phyloP scores from a whole-genome alignment of 64 coral and sea anemone species.

The Montipora cactus region DNA sequence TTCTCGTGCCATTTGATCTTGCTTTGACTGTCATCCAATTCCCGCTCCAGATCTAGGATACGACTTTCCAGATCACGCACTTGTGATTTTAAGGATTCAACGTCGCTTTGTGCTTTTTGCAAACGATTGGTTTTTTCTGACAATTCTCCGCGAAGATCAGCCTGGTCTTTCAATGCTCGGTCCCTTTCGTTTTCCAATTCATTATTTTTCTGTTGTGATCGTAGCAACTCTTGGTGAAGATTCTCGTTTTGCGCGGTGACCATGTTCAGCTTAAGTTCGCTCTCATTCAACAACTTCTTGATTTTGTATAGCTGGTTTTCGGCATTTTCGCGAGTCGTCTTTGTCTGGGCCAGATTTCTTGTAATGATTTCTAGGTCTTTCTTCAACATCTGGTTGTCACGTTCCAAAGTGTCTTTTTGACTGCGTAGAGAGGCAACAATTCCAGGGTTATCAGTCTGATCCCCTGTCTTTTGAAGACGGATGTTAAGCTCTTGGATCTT shows the following conservation, averaged over 20 bases:
- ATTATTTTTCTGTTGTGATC: constrained; percentile 76
- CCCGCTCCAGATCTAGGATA: constrained; percentile 61
- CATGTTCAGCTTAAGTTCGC: constrained; percentile 77
- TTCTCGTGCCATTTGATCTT: constrained; percentile 77
- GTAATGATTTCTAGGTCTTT: constrained; percentile 75
- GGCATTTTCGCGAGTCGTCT: constrained; percentile 66
- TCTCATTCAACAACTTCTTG: constrained; percentile 78
- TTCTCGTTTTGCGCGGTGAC: constrained; percentile 77
- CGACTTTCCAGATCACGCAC: constrained; percentile 60
- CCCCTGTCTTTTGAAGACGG: constrained; percentile 67
- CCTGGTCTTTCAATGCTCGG: constrained; percentile 64
- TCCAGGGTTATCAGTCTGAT: constrained; percentile 88
- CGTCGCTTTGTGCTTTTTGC: constrained; percentile 57
- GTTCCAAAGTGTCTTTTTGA: constrained; percentile 84
- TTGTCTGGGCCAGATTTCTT: constrained; percentile 28
- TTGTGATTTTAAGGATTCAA: constrained; percentile 60
- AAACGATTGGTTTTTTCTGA: constrained; percentile 64
- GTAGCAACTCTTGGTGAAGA: constrained; percentile 80
- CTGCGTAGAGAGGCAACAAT: constrained; percentile 79
- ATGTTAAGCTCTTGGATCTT: constrained; percentile 79
- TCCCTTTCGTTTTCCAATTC: constrained; percentile 67
- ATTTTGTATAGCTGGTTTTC: constrained; percentile 77
- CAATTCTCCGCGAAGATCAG: constrained; percentile 84
- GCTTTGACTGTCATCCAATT: constrained; percentile 76
- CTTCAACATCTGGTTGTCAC: constrained; percentile 84